Evolutionary conservation across 2,113 vertebrate genomes (phyloP), one percentile per base, ranked within the genome.

Genomic region (Alethe castanea): DNA sequence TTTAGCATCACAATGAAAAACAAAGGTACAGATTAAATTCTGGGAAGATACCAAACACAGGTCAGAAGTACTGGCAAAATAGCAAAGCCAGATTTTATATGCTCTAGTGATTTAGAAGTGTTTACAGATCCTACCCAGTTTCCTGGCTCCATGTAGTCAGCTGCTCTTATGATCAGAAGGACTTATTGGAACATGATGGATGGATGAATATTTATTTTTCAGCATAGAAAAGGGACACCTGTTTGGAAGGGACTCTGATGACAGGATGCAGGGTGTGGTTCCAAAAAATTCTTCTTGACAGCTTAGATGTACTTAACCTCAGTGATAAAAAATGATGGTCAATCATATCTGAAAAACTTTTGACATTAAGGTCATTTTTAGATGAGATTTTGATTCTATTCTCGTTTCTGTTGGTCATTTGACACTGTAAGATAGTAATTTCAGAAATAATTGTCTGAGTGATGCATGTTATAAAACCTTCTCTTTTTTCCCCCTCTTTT

Each of bases 181-280:
- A 45, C 15, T 56, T 86, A 20, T 5, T 74, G 81, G 56, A 92
- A 84, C 25, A 40, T 44, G 14, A 8, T 81, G 15, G 14, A 8
- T 81, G 15, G 19, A 78, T 92, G 64, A 92, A 26, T 64, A 89
- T 54, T 90, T 90, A 47, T 12, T 93, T 95, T 86, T 67, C 65
- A 53, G 11, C 17, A 36, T 5, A 48, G 40, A 24, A 94, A 69
- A 84, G 47, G 50, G 44, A 23, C 88, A 94, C 73, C 88, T 91
- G 88, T 81, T 88, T 94, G 77, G 83, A 94, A 92, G n/a, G 22
- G 19, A 69, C 28, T 14, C 16, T 66, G 62, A 31, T 2, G 25
- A 85, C 18, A 62, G 80, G 86, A 92, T 81, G 15, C 31, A 33
- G 72, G 45, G 59, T 10, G 6, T 29, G 12, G 2, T 66, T 93